A percentile compares a stretch with the other conserved stretches of the same genome.
Conservation (phyloP, 2,113 vertebrate species). For the Serranochromis macrocephalus region DNA sequence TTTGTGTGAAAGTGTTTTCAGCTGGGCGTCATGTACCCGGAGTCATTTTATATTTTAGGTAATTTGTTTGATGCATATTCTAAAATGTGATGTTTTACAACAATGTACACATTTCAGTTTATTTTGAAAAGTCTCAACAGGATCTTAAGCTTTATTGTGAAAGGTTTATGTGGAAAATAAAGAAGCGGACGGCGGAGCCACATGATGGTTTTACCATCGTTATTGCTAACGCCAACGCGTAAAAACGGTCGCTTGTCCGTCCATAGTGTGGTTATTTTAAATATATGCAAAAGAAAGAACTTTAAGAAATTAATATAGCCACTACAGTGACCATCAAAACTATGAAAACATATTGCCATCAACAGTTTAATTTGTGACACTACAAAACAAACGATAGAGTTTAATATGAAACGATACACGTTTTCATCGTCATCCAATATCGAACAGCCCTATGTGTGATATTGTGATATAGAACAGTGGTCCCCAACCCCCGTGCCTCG, state of each 20-base stretch:
- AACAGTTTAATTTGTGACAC: not conserved
- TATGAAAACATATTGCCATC: accelerated
- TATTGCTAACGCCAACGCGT: not conserved
- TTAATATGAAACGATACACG: not conserved
- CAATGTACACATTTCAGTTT: not conserved
- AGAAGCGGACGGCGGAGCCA: not conserved
- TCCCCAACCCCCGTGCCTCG: no score
- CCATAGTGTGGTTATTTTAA: not conserved
- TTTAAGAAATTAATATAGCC: not conserved
- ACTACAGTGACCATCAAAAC: not conserved
- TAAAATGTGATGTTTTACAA: not conserved
- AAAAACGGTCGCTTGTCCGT: not conserved
- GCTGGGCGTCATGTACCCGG: not conserved
- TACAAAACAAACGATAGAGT: not conserved
- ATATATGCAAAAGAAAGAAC: not conserved
- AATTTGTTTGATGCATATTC: not conserved
- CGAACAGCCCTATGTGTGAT: not conserved
- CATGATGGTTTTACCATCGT: not conserved
- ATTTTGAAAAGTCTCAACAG: not conserved
- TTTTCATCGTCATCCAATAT: accelerated
- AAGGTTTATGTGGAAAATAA: no score
- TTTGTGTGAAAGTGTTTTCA: not conserved
- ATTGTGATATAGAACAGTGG: not conserved
- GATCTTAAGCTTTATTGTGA: not conserved
- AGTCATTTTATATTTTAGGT: not conserved